Conservation (phyloP, 2,888 invertebrate genomes). For the Coelinius sp. region DNA sequence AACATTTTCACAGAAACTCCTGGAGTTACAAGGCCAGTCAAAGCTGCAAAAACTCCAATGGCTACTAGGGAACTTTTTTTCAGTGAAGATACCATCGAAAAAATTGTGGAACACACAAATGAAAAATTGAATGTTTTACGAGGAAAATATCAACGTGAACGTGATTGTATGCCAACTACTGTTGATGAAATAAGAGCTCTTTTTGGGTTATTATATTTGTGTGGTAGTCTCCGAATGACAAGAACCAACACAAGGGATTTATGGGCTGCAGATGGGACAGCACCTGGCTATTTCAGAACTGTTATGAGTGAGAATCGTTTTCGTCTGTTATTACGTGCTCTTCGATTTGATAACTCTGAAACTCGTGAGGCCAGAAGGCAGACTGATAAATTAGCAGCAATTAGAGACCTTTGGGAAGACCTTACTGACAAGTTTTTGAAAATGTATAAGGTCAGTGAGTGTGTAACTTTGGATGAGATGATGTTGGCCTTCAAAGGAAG, state of each 20-base stretch:
- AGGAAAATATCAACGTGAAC: constrained; percentile 46
- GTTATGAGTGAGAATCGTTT: constrained; percentile 21
- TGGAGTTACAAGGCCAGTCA: neutral
- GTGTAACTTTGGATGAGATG: constrained; percentile 42
- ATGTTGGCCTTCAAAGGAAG: constrained; percentile 37
- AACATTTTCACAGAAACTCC: neutral
- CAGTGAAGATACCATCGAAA: constrained; percentile 49
- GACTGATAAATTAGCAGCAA: constrained; percentile 41
- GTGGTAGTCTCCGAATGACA: neutral
- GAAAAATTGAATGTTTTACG: constrained; percentile 42
- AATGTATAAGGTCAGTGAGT: constrained; percentile 31
- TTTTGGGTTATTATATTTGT: constrained; percentile 42
- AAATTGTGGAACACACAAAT: constrained; percentile 38
- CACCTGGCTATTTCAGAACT: constrained; percentile 9
- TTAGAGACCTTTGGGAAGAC: constrained; percentile 33
- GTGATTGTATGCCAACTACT: constrained; percentile 50
- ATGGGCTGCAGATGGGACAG: constrained; percentile 28
- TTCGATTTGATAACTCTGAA: constrained; percentile 34
- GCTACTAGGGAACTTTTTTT: constrained; percentile 51
- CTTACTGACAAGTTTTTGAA: constrained; percentile 33
- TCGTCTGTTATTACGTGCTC: neutral
- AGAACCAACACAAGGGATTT: constrained; percentile 19
- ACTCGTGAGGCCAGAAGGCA: constrained; percentile 27
- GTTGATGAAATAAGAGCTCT: constrained; percentile 44
- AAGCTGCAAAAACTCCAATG: constrained; percentile 37